phyloP scores from a whole-genome alignment of 1,140 invertebrate genomes.

The Drosophila hydei region DNA sequence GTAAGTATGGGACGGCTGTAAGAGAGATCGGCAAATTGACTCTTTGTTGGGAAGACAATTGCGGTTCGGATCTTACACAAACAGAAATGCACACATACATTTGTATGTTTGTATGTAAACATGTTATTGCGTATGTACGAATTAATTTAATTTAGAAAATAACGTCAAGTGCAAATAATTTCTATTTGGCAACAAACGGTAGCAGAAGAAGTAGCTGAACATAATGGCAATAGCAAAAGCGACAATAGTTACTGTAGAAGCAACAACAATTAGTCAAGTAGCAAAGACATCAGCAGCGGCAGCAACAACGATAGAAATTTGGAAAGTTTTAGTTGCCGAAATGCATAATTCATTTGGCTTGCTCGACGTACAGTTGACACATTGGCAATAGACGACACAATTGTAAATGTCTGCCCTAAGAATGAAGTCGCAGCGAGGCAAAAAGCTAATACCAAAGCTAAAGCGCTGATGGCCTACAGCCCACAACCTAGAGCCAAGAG shows the following conservation, averaged over 20 bases:
- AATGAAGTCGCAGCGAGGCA: slow-evolving; percentile 46
- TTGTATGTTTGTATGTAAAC: slow-evolving; percentile 27
- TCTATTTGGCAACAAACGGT: slow-evolving; percentile 59
- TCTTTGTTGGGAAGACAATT: slow-evolving; percentile 58
- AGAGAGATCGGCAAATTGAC: neutral
- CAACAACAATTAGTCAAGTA: slow-evolving; percentile 36
- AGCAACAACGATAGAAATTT: slow-evolving; percentile 66
- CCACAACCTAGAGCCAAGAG: slow-evolving; percentile 2
- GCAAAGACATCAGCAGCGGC: slow-evolving; percentile 8
- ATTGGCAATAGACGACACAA: slow-evolving; percentile 59
- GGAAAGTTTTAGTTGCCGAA: slow-evolving; percentile 73
- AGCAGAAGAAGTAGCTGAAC: slow-evolving; percentile 2
- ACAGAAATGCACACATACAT: neutral
- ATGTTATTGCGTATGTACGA: slow-evolving; percentile 6
- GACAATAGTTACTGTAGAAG: slow-evolving; percentile 24
- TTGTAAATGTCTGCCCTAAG: slow-evolving; percentile 65
- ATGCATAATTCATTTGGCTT: slow-evolving; percentile 73
- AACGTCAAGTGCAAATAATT: slow-evolving; percentile 62
- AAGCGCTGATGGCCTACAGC: neutral
- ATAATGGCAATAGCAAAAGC: neutral
- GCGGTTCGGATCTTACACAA: neutral
- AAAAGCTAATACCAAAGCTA: slow-evolving; percentile 28
- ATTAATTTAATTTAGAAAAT: slow-evolving; percentile 12
- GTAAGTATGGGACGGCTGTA: neutral
- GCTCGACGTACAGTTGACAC: slow-evolving; percentile 71